A percentile compares a stretch with the other conserved stretches of the same genome.
phyloP scores from a whole-genome alignment of 2,113 vertebrate species.

The Misgurnus anguillicaudatus region DNA sequence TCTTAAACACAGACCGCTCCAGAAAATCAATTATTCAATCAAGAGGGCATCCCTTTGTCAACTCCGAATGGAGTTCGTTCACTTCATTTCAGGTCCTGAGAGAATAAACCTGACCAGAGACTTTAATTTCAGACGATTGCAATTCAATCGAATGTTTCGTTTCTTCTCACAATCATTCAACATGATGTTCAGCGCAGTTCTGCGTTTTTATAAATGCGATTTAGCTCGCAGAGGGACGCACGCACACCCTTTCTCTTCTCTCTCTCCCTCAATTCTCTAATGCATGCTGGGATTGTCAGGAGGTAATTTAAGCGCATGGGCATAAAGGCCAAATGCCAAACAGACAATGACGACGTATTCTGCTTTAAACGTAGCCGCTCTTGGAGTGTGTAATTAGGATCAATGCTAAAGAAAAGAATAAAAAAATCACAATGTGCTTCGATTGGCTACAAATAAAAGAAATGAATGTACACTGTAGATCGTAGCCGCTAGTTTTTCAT shows the following conservation, averaged over 20 bases:
- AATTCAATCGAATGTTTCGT: slow-evolving; percentile 78
- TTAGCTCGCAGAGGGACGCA: slow-evolving; percentile 46
- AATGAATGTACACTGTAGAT: background rate
- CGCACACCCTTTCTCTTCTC: slow-evolving; percentile 64
- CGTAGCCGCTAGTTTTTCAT: background rate
- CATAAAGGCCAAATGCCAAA: slow-evolving; percentile 82
- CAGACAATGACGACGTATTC: slow-evolving; percentile 76
- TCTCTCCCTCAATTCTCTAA: slow-evolving; percentile 61
- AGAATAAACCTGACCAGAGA: slow-evolving; percentile 75
- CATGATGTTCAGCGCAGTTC: slow-evolving; percentile 72
- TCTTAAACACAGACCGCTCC: slow-evolving; percentile 97
- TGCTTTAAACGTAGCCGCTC: slow-evolving; percentile 75
- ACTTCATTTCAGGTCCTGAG: slow-evolving; percentile 92
- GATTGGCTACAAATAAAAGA: slow-evolving; percentile 37
- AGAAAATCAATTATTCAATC: slow-evolving; percentile 99
- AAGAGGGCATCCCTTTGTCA: slow-evolving; percentile 80
- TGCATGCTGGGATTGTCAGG: slow-evolving; percentile 80
- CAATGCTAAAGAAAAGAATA: slow-evolving; percentile 73
- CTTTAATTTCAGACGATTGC: slow-evolving; percentile 77
- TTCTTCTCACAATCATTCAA: slow-evolving; percentile 79
- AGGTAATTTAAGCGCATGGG: slow-evolving; percentile 81
- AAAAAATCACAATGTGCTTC: slow-evolving; percentile 52
- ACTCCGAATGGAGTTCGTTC: slow-evolving; percentile 80
- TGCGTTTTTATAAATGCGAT: slow-evolving; percentile 70
- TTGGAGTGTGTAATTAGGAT: slow-evolving; percentile 79